These are phyloP conservation scores for Hylaeus volcanicus DNA, from an alignment of 1,140 invertebrate species.

Conservation along the genomic window DNA sequence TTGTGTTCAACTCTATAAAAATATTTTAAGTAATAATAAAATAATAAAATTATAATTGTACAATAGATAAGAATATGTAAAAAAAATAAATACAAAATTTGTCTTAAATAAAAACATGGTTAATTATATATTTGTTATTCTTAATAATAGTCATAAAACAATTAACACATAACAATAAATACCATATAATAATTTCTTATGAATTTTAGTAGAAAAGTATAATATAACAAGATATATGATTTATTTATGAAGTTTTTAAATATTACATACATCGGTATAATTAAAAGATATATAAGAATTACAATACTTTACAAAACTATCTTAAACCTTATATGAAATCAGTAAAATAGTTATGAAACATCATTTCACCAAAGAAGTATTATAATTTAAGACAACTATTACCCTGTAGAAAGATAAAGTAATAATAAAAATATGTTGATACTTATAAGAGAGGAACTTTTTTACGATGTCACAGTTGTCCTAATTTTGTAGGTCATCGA, in stretches of 20 bases:
- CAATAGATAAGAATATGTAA: neutral
- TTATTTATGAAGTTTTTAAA: neutral
- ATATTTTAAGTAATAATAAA: neutral
- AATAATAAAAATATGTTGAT: constrained; percentile 4
- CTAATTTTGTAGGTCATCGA: constrained; percentile 91
- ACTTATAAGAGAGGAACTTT: neutral
- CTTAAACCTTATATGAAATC: neutral
- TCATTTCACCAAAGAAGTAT: too few species aligned
- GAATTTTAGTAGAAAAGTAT: neutral
- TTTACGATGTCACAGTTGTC: neutral
- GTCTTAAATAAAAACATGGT: neutral
- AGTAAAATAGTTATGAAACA: neutral
- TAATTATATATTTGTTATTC: neutral
- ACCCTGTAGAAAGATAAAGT: neutral
- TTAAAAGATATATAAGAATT: neutral
- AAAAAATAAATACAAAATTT: neutral
- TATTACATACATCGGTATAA: neutral
- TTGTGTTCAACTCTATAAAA: neutral
- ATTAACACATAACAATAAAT: neutral
- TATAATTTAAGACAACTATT: too few species aligned
- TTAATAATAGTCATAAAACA: neutral
- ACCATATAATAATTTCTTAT: neutral
- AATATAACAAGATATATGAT: neutral
- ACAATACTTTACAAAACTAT: neutral
- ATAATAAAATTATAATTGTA: neutral